Percentiles rank a stretch among this genome's conserved stretches.
These are phyloP conservation scores for Plutomurus gul DNA, from an alignment of 1,140 invertebrate genomes.

Conservation along the genomic window DNA sequence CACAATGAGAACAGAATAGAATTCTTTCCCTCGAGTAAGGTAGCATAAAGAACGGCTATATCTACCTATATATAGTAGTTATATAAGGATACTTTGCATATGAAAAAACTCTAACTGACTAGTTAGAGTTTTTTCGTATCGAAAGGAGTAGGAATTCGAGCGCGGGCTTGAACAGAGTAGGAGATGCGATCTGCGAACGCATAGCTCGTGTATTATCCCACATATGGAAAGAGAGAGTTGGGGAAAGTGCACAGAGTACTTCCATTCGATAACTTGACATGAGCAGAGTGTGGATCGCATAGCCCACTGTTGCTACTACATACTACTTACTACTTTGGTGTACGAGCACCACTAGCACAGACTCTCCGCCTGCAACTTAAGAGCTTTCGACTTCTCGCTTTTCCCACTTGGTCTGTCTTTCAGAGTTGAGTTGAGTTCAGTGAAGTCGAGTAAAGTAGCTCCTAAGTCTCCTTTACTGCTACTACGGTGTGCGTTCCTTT, in stretches of 20 bases:
- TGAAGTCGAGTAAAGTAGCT: conserved; percentile 4
- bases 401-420: conserved; percentile 1
- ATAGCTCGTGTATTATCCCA: too few species aligned
- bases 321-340: neutral
- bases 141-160: too few species aligned
- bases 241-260: neutral
- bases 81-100: too few species aligned
- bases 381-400: neutral
- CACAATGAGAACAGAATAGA: neutral
- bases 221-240: too few species aligned
- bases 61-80: too few species aligned
- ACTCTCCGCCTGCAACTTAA: neutral
- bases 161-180: too few species aligned
- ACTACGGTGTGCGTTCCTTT: neutral
- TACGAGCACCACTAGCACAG: neutral
- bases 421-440: conserved; percentile 1
- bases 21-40: neutral
- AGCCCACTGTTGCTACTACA: neutral
- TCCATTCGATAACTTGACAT: neutral
- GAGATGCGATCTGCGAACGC: too few species aligned
- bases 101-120: too few species aligned
- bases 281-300: neutral
- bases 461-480: neutral
- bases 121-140: too few species aligned
- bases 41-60: too few species aligned